Percentiles rank a stretch among this genome's conserved stretches.
Evolutionary conservation across 2,797 vertebrate species (phyloP).

Genomic region (Limnodromus scolopaceus): DNA sequence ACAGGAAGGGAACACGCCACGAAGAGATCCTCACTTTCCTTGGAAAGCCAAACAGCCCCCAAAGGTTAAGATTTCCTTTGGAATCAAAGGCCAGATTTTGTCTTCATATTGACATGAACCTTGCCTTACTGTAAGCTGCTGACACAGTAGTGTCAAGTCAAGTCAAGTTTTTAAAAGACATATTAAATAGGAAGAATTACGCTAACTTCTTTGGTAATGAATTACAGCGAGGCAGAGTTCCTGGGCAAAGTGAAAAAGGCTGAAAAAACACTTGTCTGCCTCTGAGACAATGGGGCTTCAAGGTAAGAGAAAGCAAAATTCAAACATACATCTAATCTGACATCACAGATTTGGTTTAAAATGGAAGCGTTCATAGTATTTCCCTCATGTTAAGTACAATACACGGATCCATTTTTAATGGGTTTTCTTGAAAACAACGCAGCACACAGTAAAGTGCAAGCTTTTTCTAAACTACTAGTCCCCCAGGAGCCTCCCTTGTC

Average conservation of each 20-base stretch:
- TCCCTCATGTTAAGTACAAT: constrained; percentile 9
- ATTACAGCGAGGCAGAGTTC: background rate
- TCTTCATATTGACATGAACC: background rate
- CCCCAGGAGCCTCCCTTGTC: background rate
- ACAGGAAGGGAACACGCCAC: background rate
- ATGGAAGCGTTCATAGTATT: constrained; percentile 4
- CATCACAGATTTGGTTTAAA: background rate
- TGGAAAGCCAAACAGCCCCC: background rate
- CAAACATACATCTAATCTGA: background rate
- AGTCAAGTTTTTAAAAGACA: background rate
- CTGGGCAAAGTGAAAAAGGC: background rate
- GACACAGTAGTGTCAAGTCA: too few relatives aligned
- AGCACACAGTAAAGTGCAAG: background rate
- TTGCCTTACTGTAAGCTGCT: background rate
- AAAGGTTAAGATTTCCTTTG: background rate
- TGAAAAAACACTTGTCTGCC: background rate
- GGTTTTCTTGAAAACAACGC: background rate
- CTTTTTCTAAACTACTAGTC: background rate
- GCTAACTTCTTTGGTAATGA: constrained; percentile 29
- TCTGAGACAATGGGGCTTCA: background rate
- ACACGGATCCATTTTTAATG: background rate
- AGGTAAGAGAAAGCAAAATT: constrained; percentile 20
- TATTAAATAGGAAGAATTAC: background rate
- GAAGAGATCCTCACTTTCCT: background rate
- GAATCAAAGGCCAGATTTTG: background rate